phyloP scores from a whole-genome alignment of 2,797 vertebrate genomes.

The Distichodus sexfasciatus region DNA sequence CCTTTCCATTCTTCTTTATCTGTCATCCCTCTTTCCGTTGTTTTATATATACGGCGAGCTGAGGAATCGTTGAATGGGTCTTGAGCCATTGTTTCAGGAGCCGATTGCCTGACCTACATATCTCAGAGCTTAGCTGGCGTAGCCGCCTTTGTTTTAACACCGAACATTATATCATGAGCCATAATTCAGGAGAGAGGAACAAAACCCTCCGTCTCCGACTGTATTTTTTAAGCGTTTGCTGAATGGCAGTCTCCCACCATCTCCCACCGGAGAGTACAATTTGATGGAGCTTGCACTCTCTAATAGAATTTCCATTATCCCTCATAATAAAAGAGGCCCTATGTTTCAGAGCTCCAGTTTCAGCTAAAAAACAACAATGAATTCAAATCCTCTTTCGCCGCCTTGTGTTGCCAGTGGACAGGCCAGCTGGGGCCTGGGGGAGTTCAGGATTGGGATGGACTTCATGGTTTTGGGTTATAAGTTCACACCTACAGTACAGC shows the following conservation, averaged over 20 bases:
- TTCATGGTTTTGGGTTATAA: not conserved
- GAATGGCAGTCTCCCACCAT: slow-evolving; percentile 57
- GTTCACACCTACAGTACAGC: too few relatives aligned
- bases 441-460: not conserved
- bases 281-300: slow-evolving; percentile 27
- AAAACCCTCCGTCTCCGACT: not conserved
- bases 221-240: slow-evolving; percentile 45
- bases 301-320: slow-evolving; percentile 41
- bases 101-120: slow-evolving; percentile 62
- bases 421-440: not conserved
- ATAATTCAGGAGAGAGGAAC: slow-evolving; percentile 31
- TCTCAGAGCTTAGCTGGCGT: slow-evolving; percentile 47
- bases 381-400: slow-evolving; percentile 17
- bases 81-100: slow-evolving; percentile 36
- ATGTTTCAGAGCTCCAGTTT: slow-evolving; percentile 29
- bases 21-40: slow-evolving; percentile 31
- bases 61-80: slow-evolving; percentile 26
- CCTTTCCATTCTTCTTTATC: slow-evolving; percentile 14
- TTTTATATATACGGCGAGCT: slow-evolving; percentile 50
- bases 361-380: slow-evolving; percentile 26
- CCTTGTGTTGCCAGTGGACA: not conserved
- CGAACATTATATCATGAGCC: slow-evolving; percentile 51
- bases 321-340: slow-evolving; percentile 30
- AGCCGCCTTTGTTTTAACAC: slow-evolving; percentile 59
- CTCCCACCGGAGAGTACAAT: slow-evolving; percentile 21